Conservation (phyloP, 2,888 invertebrate species). For the Drosophila recens region DNA sequence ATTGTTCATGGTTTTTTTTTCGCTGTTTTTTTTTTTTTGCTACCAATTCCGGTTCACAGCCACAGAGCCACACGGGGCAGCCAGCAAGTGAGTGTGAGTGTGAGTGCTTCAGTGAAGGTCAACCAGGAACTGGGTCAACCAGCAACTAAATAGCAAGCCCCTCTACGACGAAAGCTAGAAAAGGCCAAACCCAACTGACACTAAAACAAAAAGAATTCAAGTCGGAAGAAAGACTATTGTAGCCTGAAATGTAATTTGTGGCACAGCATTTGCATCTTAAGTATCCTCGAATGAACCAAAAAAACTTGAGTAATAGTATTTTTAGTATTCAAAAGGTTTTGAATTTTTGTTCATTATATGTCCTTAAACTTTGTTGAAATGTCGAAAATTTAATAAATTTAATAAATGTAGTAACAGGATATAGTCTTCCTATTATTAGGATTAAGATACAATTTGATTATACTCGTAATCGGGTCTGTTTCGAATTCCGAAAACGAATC, state of each 20-base stretch:
- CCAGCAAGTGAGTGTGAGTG: slow-evolving; percentile 6
- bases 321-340: not conserved
- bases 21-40: slow-evolving; percentile 4
- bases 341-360: no score
- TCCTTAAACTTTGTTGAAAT: not conserved
- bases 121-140: slow-evolving; percentile 50
- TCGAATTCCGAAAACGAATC: no score
- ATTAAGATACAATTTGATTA: no score
- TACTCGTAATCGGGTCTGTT: no score
- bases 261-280: not conserved
- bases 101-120: slow-evolving; percentile 29
- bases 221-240: not conserved
- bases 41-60: slow-evolving; percentile 50
- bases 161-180: slow-evolving; percentile 4
- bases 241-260: not conserved
- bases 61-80: slow-evolving; percentile 1
- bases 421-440: no score
- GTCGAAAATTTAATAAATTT: not conserved
- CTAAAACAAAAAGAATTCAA: not conserved
- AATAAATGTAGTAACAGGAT: no score
- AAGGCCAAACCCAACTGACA: not conserved
- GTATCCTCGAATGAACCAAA: not conserved
- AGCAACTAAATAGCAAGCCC: slow-evolving; percentile 7
- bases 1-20: slow-evolving; percentile 23
- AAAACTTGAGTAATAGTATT: not conserved